These are phyloP conservation scores for Neogale vison DNA, from an alignment of 2,113 vertebrate species.

Conservation along the genomic window DNA sequence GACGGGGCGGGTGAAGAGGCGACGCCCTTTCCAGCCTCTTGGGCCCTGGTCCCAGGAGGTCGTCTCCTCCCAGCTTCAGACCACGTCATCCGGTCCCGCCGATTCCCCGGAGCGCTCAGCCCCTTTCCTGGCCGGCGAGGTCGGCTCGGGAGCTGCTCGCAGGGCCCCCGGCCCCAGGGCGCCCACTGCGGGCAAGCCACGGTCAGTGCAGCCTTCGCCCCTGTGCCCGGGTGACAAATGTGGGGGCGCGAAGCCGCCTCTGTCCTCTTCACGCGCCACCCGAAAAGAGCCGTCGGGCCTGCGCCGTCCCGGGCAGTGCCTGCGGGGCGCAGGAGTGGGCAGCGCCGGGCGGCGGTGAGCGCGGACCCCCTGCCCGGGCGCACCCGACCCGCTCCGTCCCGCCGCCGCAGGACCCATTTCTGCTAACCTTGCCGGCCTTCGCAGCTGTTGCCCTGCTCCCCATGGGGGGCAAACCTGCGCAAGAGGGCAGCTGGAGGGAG, in stretches of 20 bases:
- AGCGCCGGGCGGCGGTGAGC: not conserved
- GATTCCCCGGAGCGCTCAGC: accelerated
- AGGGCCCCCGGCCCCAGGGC: not conserved
- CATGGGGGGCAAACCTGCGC: not conserved
- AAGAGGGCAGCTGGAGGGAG: not conserved
- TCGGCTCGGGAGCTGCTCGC: not conserved
- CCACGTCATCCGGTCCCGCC: too few species aligned
- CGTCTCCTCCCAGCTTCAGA: not conserved
- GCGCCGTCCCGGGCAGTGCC: not conserved
- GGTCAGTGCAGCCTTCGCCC: not conserved
- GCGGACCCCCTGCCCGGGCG: not conserved
- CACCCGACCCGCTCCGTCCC: accelerated
- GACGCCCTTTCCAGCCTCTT: not conserved
- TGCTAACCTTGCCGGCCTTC: too few species aligned
- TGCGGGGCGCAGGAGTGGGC: not conserved
- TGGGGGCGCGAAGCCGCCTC: not conserved
- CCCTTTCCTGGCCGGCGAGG: accelerated
- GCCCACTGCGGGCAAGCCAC: slow-evolving; percentile 43
- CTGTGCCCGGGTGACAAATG: not conserved
- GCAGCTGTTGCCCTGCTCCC: not conserved
- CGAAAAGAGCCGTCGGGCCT: not conserved
- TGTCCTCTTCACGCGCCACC: accelerated
- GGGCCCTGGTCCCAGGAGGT: not conserved
- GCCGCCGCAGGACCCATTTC: not conserved
- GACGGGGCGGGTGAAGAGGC: not conserved